Percentiles rank a stretch among this genome's conserved stretches.
Evolutionary conservation across 2,797 vertebrate species (phyloP).

Genomic region (Rhynchotus rufescens): DNA sequence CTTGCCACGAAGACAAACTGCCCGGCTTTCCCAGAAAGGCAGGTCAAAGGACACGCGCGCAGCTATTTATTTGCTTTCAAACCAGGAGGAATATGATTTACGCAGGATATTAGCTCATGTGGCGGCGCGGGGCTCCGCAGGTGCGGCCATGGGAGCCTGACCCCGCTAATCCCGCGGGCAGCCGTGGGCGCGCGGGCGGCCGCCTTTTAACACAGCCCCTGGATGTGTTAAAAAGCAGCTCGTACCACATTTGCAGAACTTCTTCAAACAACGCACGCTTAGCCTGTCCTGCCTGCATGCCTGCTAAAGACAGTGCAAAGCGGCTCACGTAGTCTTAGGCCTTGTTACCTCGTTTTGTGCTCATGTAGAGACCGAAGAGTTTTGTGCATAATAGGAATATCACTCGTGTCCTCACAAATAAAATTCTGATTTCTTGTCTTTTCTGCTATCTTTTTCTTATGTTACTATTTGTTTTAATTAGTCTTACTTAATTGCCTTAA

Average conservation of each 20-base stretch:
- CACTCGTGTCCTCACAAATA: neutral
- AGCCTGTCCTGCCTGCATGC: neutral
- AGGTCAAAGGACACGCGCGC: constrained; percentile 75
- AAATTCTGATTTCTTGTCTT: neutral
- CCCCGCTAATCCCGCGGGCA: constrained; percentile 78
- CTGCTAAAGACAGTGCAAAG: neutral
- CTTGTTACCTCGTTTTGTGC: neutral
- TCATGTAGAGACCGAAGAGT: neutral
- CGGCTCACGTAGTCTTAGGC: neutral
- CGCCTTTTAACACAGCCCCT: constrained; percentile 45
- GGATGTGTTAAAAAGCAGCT: neutral
- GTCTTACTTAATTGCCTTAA: no score
- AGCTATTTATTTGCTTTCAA: constrained; percentile 83
- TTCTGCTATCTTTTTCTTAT: neutral
- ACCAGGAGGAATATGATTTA: constrained; percentile 82
- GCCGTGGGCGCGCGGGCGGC: constrained; percentile 51
- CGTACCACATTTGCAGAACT: neutral
- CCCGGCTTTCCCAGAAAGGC: constrained; percentile 72
- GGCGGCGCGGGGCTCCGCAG: constrained; percentile 71
- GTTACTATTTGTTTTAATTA: neutral
- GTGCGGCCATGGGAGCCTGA: constrained; percentile 78
- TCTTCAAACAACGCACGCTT: accelerated
- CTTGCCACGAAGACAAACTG: constrained; percentile 64
- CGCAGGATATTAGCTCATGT: constrained; percentile 78
- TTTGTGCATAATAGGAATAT: neutral